Conservation (phyloP, 2,888 invertebrate genomes). For the Agrilus mali region DNA sequence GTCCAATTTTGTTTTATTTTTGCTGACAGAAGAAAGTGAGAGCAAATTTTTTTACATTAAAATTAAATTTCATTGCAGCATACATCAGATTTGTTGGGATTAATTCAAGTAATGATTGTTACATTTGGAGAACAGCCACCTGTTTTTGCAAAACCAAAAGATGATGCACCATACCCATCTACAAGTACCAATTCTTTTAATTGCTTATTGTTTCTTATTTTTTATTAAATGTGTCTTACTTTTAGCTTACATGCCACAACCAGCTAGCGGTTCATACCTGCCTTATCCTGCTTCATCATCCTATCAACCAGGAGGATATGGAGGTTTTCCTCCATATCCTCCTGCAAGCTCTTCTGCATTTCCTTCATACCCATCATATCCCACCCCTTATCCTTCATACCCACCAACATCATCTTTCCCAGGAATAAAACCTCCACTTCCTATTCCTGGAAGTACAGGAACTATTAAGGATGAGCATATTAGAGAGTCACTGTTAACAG, state of each 20-base stretch:
- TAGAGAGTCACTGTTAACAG: slow-evolving; percentile 82
- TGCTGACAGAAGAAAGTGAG: too few relatives aligned
- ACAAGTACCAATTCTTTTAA: background rate
- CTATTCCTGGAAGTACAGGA: slow-evolving; percentile 45
- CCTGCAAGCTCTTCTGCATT: slow-evolving; percentile 22
- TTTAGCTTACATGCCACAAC: slow-evolving; percentile 35
- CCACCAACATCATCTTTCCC: slow-evolving; percentile 17
- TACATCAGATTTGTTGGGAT: slow-evolving; percentile 72
- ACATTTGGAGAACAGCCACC: slow-evolving; percentile 95
- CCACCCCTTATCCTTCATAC: slow-evolving; percentile 28
- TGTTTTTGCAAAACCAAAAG: slow-evolving; percentile 66
- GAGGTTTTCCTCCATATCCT: slow-evolving; percentile 25
- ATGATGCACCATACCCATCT: slow-evolving; percentile 21
- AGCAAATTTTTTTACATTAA: too few relatives aligned
- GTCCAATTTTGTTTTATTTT: too few relatives aligned
- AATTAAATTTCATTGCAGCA: slow-evolving; percentile 35
- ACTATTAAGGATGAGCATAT: slow-evolving; percentile 96
- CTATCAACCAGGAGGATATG: slow-evolving; percentile 12
- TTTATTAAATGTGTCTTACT: background rate
- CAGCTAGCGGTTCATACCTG: slow-evolving; percentile 20
- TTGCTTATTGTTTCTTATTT: background rate
- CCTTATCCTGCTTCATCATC: slow-evolving; percentile 16
- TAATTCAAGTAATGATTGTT: slow-evolving; percentile 83
- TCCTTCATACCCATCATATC: slow-evolving; percentile 41
- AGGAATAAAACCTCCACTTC: slow-evolving; percentile 24